A percentile compares a stretch with the other conserved stretches of the same genome.
Conservation (phyloP, 30 jellyfish, hydroid and myxozoan species). For the Mastigias papua region DNA sequence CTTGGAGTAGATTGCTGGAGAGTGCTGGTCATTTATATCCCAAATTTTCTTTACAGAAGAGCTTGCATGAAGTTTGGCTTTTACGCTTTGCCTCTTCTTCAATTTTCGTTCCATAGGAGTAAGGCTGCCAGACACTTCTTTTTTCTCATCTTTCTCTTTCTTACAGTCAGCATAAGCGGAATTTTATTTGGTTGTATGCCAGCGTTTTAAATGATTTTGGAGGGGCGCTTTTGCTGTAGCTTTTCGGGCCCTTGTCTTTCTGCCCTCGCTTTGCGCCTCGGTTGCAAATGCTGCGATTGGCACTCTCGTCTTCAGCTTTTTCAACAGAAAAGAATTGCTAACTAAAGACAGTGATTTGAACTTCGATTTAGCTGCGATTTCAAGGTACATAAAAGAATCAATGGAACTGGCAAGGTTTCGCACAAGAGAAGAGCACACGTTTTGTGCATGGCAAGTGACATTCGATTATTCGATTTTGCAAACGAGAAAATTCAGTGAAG, state of each 20-base stretch:
- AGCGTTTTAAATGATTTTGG: conserved; percentile 58
- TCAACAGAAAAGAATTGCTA: conserved; percentile 65
- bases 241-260: conserved; percentile 72
- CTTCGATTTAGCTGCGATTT: conserved; percentile 24
- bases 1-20: conserved; percentile 31
- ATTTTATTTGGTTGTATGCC: conserved; percentile 51
- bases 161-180: conserved; percentile 65
- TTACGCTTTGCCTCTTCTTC: conserved; percentile 50
- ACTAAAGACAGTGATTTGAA: conserved; percentile 65
- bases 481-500: no score
- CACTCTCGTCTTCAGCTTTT: conserved; percentile 69
- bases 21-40: conserved; percentile 49
- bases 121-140: conserved; percentile 17
- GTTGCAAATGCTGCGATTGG: conserved; percentile 46
- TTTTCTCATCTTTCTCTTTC: conserved; percentile 11
- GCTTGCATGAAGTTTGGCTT: conserved; percentile 35
- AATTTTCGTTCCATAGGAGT: conserved; percentile 50
- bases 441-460: no score
- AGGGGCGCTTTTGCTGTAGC: conserved; percentile 80
- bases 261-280: conserved; percentile 63
- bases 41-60: conserved; percentile 24
- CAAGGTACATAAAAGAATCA: no score
- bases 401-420: no score
- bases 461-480: no score
- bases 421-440: no score